Base-by-base conservation (phyloP, 2,797 vertebrate genomes). In the Trachurus trachurus region DNA sequence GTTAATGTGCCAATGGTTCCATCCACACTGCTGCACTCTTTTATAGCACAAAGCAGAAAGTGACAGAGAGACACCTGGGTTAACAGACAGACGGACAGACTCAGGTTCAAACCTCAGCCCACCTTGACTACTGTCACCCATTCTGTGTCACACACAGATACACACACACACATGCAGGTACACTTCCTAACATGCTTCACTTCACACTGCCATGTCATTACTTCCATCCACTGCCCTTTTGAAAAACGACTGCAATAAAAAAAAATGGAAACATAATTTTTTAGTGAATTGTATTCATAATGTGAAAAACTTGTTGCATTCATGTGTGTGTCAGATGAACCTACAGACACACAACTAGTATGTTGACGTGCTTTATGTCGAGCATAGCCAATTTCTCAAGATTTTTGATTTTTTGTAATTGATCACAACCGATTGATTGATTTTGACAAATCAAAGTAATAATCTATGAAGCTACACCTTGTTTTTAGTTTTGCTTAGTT, bases 1-100 rank as follows among this genome's bases (percentile, higher is more conserved):
- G 92, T 90, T 92, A 93, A 88, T 92, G 89, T 92, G 90, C 81
- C 26, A 37, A 82, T 19, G 47, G 71, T 53, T 76, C 50, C 64
- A 76, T 79, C 68, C 64, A 39, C 76, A 21, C 69, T 2, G 16
- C 70, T 57, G 19, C 66, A 59, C 53, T 67, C 47, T 71, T 59
- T 39, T 49, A 26, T 6, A 71, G 74, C 53, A 50, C 67, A 71
- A 74, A 71, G 37, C 68, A 66, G 74, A 71, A 44, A 77, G 54
- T 72, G 59, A 82, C 67, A 58, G 62, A 74, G 67, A 58, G 29
- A 71, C 54, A 61, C 56, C n/a, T 31, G 39, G 39, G 22, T 59
- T 59, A 37, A 42, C 21, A 74, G 65, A 81, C 71, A 49, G 67
- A 52, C 59, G 9, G 44, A 61, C 66, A 12, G 50, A 53, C 34